Conservation (phyloP, 1,140 invertebrate genomes). For the Pseudoatta argentina region DNA sequence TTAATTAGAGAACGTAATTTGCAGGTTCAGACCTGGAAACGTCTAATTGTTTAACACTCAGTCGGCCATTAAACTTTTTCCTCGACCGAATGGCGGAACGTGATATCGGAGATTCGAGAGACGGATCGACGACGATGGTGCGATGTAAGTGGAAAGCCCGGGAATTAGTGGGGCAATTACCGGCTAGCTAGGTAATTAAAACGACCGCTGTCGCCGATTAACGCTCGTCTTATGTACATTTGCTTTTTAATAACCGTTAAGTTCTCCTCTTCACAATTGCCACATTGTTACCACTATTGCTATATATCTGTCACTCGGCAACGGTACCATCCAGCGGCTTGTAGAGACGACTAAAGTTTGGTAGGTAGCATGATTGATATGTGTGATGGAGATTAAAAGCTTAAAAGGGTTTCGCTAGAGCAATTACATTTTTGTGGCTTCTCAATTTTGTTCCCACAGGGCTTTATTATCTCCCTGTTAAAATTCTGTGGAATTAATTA, state of each 20-base stretch:
- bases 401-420: slow-evolving; percentile 31
- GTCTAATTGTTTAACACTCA: slow-evolving; percentile 61
- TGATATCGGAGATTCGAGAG: slow-evolving; percentile 53
- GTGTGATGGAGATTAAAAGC: slow-evolving; percentile 22
- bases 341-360: neutral
- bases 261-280: neutral
- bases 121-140: slow-evolving; percentile 44
- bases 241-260: slow-evolving; percentile 43
- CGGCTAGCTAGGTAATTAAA: slow-evolving; percentile 62
- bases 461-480: neutral
- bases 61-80: slow-evolving; percentile 61
- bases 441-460: neutral
- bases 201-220: slow-evolving; percentile 52
- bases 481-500: slow-evolving; percentile 27
- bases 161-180: slow-evolving; percentile 63
- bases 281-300: neutral
- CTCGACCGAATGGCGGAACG: slow-evolving; percentile 26
- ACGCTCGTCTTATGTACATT: slow-evolving; percentile 37
- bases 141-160: slow-evolving; percentile 59
- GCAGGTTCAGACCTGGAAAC: neutral
- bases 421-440: slow-evolving; percentile 51
- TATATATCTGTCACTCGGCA: neutral
- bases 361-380: slow-evolving; percentile 7
- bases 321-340: neutral
- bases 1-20: slow-evolving; percentile 61